Percentiles rank a stretch among this genome's conserved stretches.
These are phyloP conservation scores for Chouioia cunea DNA, from an alignment of 2,888 invertebrate species.

Conservation along the genomic window DNA sequence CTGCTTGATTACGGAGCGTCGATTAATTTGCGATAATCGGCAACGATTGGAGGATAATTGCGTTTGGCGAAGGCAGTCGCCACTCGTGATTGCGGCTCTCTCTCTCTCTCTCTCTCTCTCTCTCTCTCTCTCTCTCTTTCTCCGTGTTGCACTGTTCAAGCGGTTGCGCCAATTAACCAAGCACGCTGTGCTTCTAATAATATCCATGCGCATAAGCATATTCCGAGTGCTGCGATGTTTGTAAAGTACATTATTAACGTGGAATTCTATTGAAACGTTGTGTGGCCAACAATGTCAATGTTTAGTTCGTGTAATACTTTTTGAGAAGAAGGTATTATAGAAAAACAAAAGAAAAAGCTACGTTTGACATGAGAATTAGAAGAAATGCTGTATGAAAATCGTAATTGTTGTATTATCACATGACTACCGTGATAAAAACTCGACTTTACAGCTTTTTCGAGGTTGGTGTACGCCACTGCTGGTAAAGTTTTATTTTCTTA, in stretches of 20 bases:
- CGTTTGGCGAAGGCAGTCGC: constrained; percentile 10
- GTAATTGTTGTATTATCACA: too few relatives aligned
- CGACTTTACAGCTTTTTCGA: too few relatives aligned
- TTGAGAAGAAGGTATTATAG: too few relatives aligned
- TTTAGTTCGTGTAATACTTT: too few relatives aligned
- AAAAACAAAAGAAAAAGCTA: too few relatives aligned
- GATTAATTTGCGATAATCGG: constrained; percentile 31
- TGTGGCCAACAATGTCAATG: too few relatives aligned
- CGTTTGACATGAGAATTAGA: too few relatives aligned
- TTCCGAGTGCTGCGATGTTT: constrained; percentile 48
- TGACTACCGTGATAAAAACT: too few relatives aligned
- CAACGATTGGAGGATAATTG: constrained; percentile 37
- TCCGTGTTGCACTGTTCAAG: not conserved
- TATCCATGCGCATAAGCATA: not conserved
- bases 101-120: not conserved
- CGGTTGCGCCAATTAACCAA: not conserved
- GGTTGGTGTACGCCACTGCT: too few relatives aligned
- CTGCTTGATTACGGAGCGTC: constrained; percentile 9
- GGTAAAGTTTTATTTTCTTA: too few relatives aligned
- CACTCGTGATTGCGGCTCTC: constrained; percentile 11
- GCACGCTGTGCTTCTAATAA: too few relatives aligned
- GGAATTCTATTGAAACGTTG: constrained; percentile 52
- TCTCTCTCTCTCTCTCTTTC: not conserved
- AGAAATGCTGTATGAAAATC: too few relatives aligned
- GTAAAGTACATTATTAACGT: constrained; percentile 57